These are phyloP conservation scores for Aphodius sticticus DNA, from an alignment of 2,888 invertebrate species.

Conservation along the genomic window DNA sequence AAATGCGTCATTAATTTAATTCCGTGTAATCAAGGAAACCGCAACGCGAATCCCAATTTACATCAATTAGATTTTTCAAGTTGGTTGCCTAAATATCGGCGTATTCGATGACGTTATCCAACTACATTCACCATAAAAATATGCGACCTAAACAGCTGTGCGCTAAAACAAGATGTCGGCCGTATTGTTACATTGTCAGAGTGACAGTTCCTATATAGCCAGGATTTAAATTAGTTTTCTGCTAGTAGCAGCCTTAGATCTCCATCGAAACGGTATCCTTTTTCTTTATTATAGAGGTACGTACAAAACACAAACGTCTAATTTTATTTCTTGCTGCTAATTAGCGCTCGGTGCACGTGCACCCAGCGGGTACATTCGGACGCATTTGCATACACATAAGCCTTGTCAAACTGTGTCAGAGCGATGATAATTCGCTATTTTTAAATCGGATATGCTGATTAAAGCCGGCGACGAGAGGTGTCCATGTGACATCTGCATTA, in stretches of 20 bases:
- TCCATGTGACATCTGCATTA: neutral
- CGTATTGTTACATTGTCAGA: slow-evolving; percentile 17
- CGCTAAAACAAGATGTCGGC: slow-evolving; percentile 13
- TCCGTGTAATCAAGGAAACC: neutral
- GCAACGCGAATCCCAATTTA: neutral
- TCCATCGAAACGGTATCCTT: neutral
- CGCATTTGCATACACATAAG: slow-evolving; percentile 8
- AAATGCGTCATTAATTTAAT: neutral
- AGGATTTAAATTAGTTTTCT: slow-evolving; percentile 8
- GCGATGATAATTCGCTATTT: slow-evolving; percentile 4
- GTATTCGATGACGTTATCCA: slow-evolving; percentile 5
- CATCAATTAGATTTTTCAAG: neutral
- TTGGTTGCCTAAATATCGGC: slow-evolving; percentile 12
- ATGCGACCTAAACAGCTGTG: slow-evolving; percentile 16
- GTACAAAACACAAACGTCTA: neutral
- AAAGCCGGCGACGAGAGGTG: neutral
- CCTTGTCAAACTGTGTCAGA: slow-evolving; percentile 6
- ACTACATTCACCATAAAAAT: neutral
- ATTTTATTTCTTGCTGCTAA: neutral
- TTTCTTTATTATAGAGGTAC: neutral
- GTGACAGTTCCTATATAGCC: neutral
- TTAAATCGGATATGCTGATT: slow-evolving; percentile 11
- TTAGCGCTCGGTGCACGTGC: slow-evolving; percentile 14
- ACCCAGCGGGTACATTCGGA: slow-evolving; percentile 10
- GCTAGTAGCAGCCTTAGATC: neutral